Percentiles rank a stretch among this genome's conserved stretches.
Conservation (phyloP, 2,113 vertebrate species). For the Myanophis thanlyinensis region DNA sequence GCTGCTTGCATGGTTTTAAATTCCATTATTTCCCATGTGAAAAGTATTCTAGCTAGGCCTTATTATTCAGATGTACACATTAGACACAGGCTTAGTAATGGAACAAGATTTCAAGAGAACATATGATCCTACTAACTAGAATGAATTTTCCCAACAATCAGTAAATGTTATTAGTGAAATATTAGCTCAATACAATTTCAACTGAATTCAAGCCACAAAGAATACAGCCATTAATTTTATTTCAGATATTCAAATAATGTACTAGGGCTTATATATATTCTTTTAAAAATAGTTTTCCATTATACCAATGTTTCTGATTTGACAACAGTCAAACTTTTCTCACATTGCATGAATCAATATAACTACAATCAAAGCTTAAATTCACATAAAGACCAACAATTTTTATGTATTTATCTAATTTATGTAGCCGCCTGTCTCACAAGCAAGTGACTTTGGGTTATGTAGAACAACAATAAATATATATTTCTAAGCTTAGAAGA, state of each 20-base stretch:
- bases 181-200: background rate
- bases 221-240: constrained; percentile 23
- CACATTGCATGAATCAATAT: background rate
- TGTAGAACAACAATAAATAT: too few species aligned
- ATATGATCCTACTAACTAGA: constrained; percentile 49
- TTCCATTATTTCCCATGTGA: constrained; percentile 45
- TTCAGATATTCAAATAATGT: background rate
- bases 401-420: background rate
- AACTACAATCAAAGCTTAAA: background rate
- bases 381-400: background rate
- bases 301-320: background rate
- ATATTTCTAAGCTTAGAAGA: too few species aligned
- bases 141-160: constrained; percentile 33
- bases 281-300: background rate
- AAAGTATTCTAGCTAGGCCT: constrained; percentile 41
- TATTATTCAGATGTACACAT: constrained; percentile 16
- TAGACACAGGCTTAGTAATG: constrained; percentile 30
- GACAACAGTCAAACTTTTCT: background rate
- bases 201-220: constrained; percentile 23
- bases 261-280: background rate
- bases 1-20: constrained; percentile 43
- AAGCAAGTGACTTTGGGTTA: too few species aligned
- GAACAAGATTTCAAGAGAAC: constrained; percentile 35
- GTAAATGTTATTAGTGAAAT: constrained; percentile 51
- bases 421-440: too few species aligned